phyloP scores from a whole-genome alignment of 2,888 invertebrate genomes.

The Harpalus rufipes region DNA sequence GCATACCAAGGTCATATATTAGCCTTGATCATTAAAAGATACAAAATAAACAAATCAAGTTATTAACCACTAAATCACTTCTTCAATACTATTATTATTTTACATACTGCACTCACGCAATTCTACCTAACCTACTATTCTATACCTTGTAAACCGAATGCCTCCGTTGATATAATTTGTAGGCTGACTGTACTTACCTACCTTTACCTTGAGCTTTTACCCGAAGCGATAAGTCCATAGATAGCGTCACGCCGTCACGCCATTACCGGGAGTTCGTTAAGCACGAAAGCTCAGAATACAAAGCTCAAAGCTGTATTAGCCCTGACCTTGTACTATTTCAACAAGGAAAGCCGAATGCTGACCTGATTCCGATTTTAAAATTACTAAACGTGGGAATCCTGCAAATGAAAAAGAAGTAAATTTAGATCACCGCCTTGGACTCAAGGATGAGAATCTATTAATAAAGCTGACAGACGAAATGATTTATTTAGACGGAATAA shows the following conservation, averaged over 20 bases:
- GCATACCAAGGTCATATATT: too few species aligned
- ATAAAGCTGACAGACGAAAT: too few species aligned
- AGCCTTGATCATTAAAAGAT: too few species aligned
- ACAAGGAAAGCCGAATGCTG: neutral
- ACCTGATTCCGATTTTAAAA: constrained; percentile 31
- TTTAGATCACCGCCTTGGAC: constrained; percentile 6
- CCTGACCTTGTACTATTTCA: constrained; percentile 49
- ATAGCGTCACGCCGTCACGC: constrained; percentile 31
- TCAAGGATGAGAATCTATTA: neutral
- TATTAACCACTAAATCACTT: constrained; percentile 9
- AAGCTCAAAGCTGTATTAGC: constrained; percentile 49
- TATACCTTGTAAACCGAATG: constrained; percentile 11
- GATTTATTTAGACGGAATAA: too few species aligned
- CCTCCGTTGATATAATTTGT: constrained; percentile 13
- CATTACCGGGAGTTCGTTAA: constrained; percentile 42
- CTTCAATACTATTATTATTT: neutral
- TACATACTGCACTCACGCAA: neutral
- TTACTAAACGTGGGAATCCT: constrained; percentile 8
- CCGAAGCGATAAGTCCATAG: constrained; percentile 26
- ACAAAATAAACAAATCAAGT: neutral
- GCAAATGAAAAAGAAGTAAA: constrained; percentile 13
- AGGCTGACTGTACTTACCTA: neutral
- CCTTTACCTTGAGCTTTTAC: constrained; percentile 41
- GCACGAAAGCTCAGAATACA: constrained; percentile 24
- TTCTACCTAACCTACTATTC: neutral